Conservation (phyloP, 2,888 invertebrate species). For the Quadroppia sp. region DNA sequence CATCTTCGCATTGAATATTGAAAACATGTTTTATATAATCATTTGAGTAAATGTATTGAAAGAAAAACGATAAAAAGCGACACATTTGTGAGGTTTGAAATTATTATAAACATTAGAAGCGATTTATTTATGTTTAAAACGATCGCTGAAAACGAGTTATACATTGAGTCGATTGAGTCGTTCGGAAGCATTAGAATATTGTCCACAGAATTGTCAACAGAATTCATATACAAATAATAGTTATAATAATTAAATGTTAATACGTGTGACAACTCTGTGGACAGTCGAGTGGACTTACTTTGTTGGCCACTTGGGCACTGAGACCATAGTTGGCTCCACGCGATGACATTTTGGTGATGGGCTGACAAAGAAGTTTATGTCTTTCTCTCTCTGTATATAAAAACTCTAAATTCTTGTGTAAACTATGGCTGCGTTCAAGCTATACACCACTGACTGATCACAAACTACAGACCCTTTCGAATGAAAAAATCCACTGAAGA, state of each 20-base stretch:
- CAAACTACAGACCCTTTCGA: constrained; percentile 19
- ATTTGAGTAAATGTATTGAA: not conserved
- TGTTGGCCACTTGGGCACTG: constrained; percentile 49
- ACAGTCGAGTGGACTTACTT: constrained; percentile 44
- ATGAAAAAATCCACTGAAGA: not conserved
- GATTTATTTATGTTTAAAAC: too few species aligned
- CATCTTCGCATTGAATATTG: too few species aligned
- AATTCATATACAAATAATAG: too few species aligned
- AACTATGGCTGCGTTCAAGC: not conserved
- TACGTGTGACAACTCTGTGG: not conserved
- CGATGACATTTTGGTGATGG: constrained; percentile 46
- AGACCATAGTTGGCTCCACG: constrained; percentile 48
- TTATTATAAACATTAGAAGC: constrained; percentile 13
- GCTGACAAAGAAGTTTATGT: constrained; percentile 5
- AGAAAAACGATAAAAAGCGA: constrained; percentile 16
- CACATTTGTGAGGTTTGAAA: not conserved
- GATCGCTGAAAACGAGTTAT: not conserved
- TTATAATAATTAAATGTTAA: not conserved
- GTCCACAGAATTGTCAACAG: not conserved
- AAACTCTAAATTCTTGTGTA: too few species aligned
- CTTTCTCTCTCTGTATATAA: not conserved
- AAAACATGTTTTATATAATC: not conserved
- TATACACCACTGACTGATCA: constrained; percentile 10
- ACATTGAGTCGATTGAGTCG: not conserved
- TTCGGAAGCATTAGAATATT: not conserved